Evolutionary conservation across 2,797 vertebrate species (phyloP).

Genomic region (Bryconaethiops microstoma): DNA sequence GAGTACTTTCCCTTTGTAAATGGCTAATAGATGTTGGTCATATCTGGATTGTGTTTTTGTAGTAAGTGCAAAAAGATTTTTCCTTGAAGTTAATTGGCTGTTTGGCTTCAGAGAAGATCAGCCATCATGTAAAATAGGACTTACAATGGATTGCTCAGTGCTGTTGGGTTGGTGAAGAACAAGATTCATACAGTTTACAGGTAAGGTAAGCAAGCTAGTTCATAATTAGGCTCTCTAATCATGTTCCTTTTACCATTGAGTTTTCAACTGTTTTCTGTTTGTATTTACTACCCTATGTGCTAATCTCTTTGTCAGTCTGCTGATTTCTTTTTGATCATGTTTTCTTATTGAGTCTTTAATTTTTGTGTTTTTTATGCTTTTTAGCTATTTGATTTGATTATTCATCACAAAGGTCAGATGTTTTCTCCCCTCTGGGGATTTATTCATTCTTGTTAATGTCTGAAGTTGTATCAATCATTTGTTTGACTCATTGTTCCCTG

Average conservation of each 20-base stretch:
- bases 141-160: constrained; percentile 24
- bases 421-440: constrained; percentile 70
- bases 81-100: constrained; percentile 40
- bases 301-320: constrained; percentile 30
- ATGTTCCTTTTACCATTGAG: constrained; percentile 19
- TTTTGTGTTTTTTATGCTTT: constrained; percentile 25
- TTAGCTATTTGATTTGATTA: constrained; percentile 26
- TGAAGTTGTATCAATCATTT: constrained; percentile 66
- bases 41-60: constrained; percentile 42
- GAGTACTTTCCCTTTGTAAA: constrained; percentile 47
- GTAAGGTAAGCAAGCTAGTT: constrained; percentile 31
- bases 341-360: constrained; percentile 37
- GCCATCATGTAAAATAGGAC: constrained; percentile 16
- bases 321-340: constrained; percentile 16
- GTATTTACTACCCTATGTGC: constrained; percentile 17
- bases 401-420: constrained; percentile 51
- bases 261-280: constrained; percentile 30
- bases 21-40: constrained; percentile 47
- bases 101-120: constrained; percentile 18
- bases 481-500: constrained; percentile 67
- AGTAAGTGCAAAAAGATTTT: constrained; percentile 10
- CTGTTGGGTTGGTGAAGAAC: constrained; percentile 12
- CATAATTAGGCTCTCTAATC: constrained; percentile 27
- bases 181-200: constrained; percentile 10
- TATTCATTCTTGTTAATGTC: constrained; percentile 60